Base-by-base conservation (phyloP, 2,113 vertebrate species). In the Atractosteus spatula region DNA sequence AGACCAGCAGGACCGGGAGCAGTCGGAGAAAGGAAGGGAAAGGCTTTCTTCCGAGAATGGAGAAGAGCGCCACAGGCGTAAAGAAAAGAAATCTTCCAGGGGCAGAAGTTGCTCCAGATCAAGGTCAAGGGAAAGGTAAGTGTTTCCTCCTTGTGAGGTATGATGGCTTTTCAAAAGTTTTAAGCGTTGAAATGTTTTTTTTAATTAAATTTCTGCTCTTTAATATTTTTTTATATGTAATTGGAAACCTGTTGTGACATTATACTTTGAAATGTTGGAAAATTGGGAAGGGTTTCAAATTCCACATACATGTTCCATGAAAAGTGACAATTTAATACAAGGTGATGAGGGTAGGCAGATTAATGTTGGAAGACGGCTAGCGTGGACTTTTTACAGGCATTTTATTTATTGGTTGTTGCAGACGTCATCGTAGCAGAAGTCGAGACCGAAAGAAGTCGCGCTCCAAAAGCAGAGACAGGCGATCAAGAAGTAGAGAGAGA, bases 31-130 rank as follows among this genome's bases (percentile, higher is more conserved):
- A 83, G 91, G 91, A 74, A 92, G 92, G 71, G 97, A 99, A 45
- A 93, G 95, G 72, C 84, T 96, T 76, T 94, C 92, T 64, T 92
- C 94, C 57, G 97, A 97, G 86, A 95, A 96, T 55, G 94, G 93
- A 79, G 97, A 98, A 81, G 97, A 99, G 72, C 91, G 95, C 68
- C 95, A 95, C 74, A 93, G 95, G 62, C 94, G 96, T 43, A 99
- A 96, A 86, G 95, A 99, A 10, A 92, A 85, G 67, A 97, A 88
- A 68, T 85, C 93, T 0, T 96, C 96, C 3, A 91, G 92, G 83
- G 95, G 93, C 8, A 92, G 89, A 75, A 98, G 96, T 83, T 85
- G 90, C 55, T 99, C 97, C 57, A 91, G 95, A 68, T 99, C 97
- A 69, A 92, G 93, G 66, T 98, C 97, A 16, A 92, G 94, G 62